Conservation (phyloP, 2,888 invertebrate genomes). For the Hirtodrosophila duncani region DNA sequence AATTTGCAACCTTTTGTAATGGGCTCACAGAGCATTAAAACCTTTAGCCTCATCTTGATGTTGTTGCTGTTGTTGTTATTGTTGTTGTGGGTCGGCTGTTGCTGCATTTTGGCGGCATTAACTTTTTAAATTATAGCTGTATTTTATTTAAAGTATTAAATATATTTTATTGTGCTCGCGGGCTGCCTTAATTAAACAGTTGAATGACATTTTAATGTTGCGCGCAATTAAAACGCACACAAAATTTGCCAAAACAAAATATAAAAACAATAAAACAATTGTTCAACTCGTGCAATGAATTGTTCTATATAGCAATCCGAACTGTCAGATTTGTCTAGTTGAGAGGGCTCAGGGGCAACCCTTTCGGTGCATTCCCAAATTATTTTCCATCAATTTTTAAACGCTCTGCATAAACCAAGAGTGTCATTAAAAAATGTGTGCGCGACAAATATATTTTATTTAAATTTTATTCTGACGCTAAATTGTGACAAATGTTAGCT, state of each 20-base stretch:
- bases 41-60: no score
- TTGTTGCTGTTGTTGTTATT: no score
- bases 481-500: conserved; percentile 69
- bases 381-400: conserved; percentile 58
- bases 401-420: conserved; percentile 35
- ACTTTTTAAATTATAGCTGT: conserved; percentile 43
- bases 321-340: no score
- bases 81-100: no score
- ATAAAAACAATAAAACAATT: conserved; percentile 28
- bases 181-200: conserved; percentile 54
- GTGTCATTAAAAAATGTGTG: conserved; percentile 65
- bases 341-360: no score
- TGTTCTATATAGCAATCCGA: no score
- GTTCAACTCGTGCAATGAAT: conserved; percentile 13
- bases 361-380: conserved; percentile 60
- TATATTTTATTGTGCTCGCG: conserved; percentile 22
- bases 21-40: no score
- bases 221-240: conserved; percentile 48
- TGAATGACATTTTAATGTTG: conserved; percentile 69
- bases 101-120: conserved; percentile 33
- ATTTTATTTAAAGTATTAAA: conserved; percentile 53
- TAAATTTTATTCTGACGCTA: conserved; percentile 54
- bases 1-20: no score
- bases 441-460: conserved; percentile 56
- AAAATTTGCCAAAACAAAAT: conserved; percentile 21